Conservation (phyloP, 2,888 invertebrate species). For the Gisinianus flammeolus region DNA sequence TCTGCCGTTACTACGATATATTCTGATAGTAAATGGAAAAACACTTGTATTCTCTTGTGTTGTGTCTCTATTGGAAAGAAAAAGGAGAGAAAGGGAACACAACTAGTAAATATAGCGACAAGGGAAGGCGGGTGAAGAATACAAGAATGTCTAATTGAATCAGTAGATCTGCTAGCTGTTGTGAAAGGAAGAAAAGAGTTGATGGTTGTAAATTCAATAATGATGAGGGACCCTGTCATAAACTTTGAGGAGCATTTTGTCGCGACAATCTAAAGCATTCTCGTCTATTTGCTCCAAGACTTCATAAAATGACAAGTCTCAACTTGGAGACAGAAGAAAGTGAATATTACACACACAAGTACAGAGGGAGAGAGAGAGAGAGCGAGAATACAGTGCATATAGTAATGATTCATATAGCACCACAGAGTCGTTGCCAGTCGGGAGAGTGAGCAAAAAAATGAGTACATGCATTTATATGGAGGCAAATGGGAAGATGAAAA, state of each 20-base stretch:
- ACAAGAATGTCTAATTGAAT: slow-evolving; percentile 34
- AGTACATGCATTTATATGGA: neutral
- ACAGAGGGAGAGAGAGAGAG: neutral
- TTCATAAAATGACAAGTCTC: slow-evolving; percentile 34
- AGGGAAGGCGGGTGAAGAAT: slow-evolving; percentile 5
- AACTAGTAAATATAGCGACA: neutral
- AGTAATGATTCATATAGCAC: neutral
- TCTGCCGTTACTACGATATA: neutral
- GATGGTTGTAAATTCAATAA: slow-evolving; percentile 42
- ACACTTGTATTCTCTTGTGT: neutral
- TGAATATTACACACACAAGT: neutral
- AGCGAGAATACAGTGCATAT: neutral
- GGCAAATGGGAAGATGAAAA: slow-evolving; percentile 29
- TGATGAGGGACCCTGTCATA: slow-evolving; percentile 40
- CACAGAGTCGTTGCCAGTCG: neutral
- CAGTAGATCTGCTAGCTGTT: slow-evolving; percentile 13
- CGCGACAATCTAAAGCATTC: slow-evolving; percentile 36
- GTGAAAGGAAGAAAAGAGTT: slow-evolving; percentile 38
- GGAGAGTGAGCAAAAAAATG: neutral
- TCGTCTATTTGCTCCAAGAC: slow-evolving; percentile 37
- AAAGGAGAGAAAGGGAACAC: neutral
- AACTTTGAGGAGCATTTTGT: slow-evolving; percentile 36
- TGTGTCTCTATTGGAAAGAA: neutral
- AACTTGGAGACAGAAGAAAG: slow-evolving; percentile 7
- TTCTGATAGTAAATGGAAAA: neutral